Evolutionary conservation across 2,113 vertebrate species (phyloP).

Genomic region (Cephalophus harveyi): DNA sequence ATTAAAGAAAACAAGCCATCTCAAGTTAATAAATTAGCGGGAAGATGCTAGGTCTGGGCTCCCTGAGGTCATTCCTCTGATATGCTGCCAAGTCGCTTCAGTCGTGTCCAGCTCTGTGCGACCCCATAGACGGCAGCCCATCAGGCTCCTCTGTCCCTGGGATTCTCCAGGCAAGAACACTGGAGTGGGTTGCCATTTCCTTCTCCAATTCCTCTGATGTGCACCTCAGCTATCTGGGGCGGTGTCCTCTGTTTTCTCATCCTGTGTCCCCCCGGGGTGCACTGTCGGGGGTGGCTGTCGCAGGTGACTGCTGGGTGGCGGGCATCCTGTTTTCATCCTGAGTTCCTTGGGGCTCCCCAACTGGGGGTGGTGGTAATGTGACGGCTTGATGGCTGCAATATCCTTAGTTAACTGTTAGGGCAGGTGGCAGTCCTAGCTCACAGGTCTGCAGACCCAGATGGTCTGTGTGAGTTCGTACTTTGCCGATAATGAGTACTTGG

Average conservation of each 20-base stretch:
- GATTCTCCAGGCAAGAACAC: no score
- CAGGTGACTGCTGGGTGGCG: background rate
- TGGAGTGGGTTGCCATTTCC: no score
- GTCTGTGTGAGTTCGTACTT: background rate
- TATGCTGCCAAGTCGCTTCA: background rate
- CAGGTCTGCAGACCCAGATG: background rate
- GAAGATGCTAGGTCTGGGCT: background rate
- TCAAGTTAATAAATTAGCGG: background rate
- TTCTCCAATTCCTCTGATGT: background rate
- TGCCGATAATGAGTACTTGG: accelerated
- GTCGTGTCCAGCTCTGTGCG: no score
- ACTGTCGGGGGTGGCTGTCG: background rate
- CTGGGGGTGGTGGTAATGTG: background rate
- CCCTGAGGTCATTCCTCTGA: background rate
- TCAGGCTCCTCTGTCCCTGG: no score
- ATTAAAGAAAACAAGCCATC: background rate
- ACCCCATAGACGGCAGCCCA: no score
- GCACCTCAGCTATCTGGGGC: background rate
- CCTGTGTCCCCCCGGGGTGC: background rate
- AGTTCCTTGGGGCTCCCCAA: background rate
- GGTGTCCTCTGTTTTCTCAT: background rate
- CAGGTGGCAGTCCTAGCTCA: background rate
- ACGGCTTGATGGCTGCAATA: background rate
- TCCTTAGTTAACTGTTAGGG: background rate
- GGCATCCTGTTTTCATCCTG: background rate